These are phyloP conservation scores for Merodon equestris DNA, from an alignment of 2,888 invertebrate species.

Conservation along the genomic window DNA sequence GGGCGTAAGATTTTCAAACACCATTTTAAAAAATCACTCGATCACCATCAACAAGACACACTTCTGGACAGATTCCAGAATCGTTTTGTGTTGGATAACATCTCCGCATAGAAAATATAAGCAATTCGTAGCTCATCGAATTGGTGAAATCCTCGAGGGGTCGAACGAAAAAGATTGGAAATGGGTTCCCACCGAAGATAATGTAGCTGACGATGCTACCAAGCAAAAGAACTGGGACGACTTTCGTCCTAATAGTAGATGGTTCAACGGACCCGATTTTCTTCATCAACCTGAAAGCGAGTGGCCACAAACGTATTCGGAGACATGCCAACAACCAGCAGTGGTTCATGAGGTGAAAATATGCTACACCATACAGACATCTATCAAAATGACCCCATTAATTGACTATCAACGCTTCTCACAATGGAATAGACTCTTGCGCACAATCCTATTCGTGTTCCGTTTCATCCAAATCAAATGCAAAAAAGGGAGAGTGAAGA, in stretches of 20 bases:
- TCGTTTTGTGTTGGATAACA: constrained; percentile 30
- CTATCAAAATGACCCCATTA: background rate
- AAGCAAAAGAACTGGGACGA: background rate
- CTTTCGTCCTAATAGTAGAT: background rate
- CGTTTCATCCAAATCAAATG: background rate
- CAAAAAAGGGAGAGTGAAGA: background rate
- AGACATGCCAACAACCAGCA: background rate
- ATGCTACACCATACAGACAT: background rate
- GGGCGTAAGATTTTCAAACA: constrained; percentile 8
- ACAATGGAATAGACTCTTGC: constrained; percentile 1
- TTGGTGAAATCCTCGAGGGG: constrained; percentile 27
- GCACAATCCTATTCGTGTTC: background rate
- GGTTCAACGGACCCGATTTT: background rate
- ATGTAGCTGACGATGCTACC: constrained; percentile 19
- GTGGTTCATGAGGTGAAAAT: background rate
- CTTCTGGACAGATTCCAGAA: constrained; percentile 37
- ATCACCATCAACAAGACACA: background rate
- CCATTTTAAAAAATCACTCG: background rate
- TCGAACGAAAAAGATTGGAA: constrained; percentile 3
- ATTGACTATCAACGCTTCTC: constrained; percentile 3
- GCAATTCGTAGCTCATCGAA: constrained; percentile 19
- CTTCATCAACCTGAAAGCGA: background rate
- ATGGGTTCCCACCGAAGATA: constrained; percentile 12
- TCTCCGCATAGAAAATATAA: constrained; percentile 37
- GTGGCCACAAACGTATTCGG: too few relatives aligned